Conservation (phyloP, 2,888 invertebrate genomes). For the Erannis defoliaria region DNA sequence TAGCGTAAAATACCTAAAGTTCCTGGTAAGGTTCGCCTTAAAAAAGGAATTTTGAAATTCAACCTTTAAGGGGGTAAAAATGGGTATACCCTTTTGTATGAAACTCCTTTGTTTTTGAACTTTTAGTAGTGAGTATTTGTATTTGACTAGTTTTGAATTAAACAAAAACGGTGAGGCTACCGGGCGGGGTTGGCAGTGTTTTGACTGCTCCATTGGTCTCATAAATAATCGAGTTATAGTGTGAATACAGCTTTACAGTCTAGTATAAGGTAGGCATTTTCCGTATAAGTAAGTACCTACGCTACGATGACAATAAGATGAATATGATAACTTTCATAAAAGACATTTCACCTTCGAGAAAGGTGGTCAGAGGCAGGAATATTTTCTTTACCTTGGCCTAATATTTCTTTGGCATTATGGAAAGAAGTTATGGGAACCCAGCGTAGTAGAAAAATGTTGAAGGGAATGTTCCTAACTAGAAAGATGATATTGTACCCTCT, state of each 20-base stretch:
- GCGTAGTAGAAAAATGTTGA: background rate
- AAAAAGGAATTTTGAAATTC: too few species aligned
- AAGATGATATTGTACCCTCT: too few species aligned
- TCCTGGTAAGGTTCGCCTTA: too few species aligned
- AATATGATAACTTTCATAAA: constrained; percentile 1
- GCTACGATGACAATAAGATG: constrained; percentile 5
- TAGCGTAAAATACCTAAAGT: too few species aligned
- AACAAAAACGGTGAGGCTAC: too few species aligned
- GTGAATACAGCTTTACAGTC: background rate
- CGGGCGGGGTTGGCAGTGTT: too few species aligned
- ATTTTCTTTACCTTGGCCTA: background rate
- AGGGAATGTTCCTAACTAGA: background rate
- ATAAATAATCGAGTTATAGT: background rate
- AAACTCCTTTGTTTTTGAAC: too few species aligned
- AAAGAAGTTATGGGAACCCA: background rate
- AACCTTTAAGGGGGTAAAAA: too few species aligned
- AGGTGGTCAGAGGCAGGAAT: constrained; percentile 1
- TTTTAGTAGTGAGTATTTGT: too few species aligned
- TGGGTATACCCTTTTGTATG: too few species aligned
- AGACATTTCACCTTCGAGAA: constrained; percentile 7
- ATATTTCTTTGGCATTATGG: constrained; percentile 1
- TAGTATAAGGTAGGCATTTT: background rate
- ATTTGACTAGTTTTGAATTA: too few species aligned
- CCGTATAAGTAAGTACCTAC: background rate
- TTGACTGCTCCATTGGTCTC: too few species aligned